These are phyloP conservation scores for Dipus sagitta DNA, from an alignment of 2,797 vertebrate species.

Conservation along the genomic window DNA sequence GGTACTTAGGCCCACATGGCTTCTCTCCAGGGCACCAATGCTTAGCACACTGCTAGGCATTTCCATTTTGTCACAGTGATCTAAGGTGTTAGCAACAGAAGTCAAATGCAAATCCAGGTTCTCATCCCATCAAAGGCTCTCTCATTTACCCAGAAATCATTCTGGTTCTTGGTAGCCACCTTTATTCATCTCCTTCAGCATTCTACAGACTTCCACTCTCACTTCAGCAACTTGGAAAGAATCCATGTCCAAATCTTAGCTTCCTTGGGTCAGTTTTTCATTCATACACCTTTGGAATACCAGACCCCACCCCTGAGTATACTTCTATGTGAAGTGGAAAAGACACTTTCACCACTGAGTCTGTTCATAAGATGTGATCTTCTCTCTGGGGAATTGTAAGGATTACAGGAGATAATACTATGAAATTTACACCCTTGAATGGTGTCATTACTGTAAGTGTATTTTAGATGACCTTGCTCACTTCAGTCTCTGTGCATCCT, in stretches of 20 bases:
- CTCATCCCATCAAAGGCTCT: not conserved
- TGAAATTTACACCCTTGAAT: not conserved
- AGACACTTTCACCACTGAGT: not conserved
- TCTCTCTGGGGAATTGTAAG: not conserved
- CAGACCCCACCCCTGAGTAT: not conserved
- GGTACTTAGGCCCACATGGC: not conserved
- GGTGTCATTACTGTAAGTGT: not conserved
- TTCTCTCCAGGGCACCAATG: fast-evolving
- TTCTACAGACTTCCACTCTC: not conserved
- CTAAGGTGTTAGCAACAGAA: not conserved
- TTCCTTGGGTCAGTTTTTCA: not conserved
- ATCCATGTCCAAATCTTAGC: not conserved
- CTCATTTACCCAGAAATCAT: not conserved
- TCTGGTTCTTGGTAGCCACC: not conserved
- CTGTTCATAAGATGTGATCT: not conserved
- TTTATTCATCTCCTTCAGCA: not conserved
- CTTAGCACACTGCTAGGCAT: not conserved
- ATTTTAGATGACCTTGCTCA: slow-evolving; percentile 15
- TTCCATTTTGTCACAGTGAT: not conserved
- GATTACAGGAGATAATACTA: not conserved
- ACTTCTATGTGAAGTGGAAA: not conserved
- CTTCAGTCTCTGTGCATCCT: not conserved
- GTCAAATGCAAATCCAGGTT: not conserved
- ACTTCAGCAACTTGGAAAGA: not conserved
- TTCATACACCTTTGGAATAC: not conserved